These are phyloP conservation scores for Malthinus flaveolus DNA, from an alignment of 2,888 invertebrate genomes.

Conservation along the genomic window DNA sequence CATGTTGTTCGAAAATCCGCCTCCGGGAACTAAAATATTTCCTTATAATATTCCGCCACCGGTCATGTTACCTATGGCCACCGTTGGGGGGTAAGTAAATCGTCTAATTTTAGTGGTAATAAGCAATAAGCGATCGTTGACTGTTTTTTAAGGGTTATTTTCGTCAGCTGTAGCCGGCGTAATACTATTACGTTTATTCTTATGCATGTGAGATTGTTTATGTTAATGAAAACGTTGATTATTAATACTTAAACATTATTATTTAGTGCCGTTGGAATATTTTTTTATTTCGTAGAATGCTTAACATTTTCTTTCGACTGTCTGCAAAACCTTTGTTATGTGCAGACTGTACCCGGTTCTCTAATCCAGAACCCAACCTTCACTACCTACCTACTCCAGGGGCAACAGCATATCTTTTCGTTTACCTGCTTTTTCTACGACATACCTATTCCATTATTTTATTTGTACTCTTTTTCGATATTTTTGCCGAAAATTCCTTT, in stretches of 20 bases:
- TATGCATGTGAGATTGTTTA: conserved; percentile 14
- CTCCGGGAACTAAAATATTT: conserved; percentile 65
- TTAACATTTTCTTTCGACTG: neutral
- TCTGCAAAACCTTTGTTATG: conserved; percentile 35
- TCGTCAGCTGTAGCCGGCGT: conserved; percentile 9
- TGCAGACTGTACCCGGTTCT: conserved; percentile 39
- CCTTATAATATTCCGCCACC: conserved; percentile 71
- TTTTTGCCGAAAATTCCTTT: too few relatives aligned
- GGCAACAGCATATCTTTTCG: conserved; percentile 15
- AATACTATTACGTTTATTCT: neutral
- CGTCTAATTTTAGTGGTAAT: conserved; percentile 4
- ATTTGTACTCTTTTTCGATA: too few relatives aligned
- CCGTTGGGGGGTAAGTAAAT: conserved; percentile 48
- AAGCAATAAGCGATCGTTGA: neutral
- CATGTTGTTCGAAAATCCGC: conserved; percentile 75
- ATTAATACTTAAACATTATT: neutral
- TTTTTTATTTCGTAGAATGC: neutral
- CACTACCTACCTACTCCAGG: conserved; percentile 9
- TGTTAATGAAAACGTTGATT: neutral
- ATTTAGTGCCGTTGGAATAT: neutral
- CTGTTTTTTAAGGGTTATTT: conserved; percentile 8
- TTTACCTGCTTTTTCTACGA: conserved; percentile 12
- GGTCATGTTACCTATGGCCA: conserved; percentile 49
- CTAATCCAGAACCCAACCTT: conserved; percentile 43
- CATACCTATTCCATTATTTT: conserved; percentile 6